Percentiles rank a stretch among this genome's conserved stretches.
These are phyloP conservation scores for Crotophaga sulcirostris DNA, from an alignment of 2,113 vertebrate genomes.

Conservation along the genomic window DNA sequence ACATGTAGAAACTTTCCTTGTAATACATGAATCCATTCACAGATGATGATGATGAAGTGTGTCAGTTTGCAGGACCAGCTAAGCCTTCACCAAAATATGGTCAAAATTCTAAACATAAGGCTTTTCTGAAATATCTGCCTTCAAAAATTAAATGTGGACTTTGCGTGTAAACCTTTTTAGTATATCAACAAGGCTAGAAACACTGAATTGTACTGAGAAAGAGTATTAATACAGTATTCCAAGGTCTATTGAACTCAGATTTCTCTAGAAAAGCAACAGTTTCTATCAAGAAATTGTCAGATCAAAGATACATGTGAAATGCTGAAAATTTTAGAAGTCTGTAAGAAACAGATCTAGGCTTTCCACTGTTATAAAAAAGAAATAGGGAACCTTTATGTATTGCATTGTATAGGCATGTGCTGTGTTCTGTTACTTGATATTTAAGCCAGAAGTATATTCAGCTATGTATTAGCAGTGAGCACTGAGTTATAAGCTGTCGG, in stretches of 20 bases:
- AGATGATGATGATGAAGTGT: background rate
- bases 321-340: background rate
- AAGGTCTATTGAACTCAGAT: background rate
- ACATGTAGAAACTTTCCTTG: background rate
- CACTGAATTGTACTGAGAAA: background rate
- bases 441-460: slow-evolving; percentile 23
- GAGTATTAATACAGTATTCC: background rate
- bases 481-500: background rate
- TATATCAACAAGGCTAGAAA: background rate
- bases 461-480: background rate
- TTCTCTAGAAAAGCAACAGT: background rate
- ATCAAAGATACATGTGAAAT: background rate
- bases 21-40: background rate
- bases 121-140: background rate
- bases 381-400: background rate
- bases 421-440: background rate
- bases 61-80: background rate
- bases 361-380: background rate
- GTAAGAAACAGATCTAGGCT: background rate
- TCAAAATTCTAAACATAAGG: background rate
- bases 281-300: background rate
- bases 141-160: background rate
- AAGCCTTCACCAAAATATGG: background rate
- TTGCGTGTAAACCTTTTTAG: background rate
- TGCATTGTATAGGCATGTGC: background rate